phyloP scores from a whole-genome alignment of 1,140 invertebrate genomes.

The Bilobella aurantiaca region DNA sequence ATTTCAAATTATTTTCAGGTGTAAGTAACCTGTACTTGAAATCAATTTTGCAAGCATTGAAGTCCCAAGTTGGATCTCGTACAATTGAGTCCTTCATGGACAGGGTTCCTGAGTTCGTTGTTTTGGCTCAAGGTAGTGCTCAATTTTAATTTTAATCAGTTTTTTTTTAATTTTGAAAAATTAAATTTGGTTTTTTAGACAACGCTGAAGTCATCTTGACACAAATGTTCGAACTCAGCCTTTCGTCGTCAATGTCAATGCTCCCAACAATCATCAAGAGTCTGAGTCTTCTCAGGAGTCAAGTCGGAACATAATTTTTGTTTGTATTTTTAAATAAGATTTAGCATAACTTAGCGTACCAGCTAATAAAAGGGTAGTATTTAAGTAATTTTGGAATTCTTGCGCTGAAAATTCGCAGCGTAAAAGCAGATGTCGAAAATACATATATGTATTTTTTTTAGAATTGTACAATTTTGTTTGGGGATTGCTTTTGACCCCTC shows the following conservation, averaged over 20 bases:
- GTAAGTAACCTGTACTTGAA: slow-evolving; percentile 51
- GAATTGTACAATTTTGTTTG: no score
- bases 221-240: slow-evolving; percentile 69
- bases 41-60: slow-evolving; percentile 65
- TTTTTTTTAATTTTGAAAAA: neutral
- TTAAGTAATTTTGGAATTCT: no score
- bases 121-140: slow-evolving; percentile 60
- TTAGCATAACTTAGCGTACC: no score
- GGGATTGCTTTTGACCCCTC: no score
- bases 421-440: no score
- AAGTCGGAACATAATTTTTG: slow-evolving; percentile 6
- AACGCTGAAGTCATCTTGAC: slow-evolving; percentile 44
- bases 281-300: slow-evolving; percentile 55
- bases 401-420: no score
- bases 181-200: slow-evolving; percentile 12
- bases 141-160: neutral
- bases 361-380: no score
- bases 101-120: slow-evolving; percentile 66
- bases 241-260: slow-evolving; percentile 66
- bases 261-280: slow-evolving; percentile 65
- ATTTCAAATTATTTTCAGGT: slow-evolving; percentile 39
- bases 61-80: slow-evolving; percentile 58
- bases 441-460: no score
- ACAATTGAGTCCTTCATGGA: slow-evolving; percentile 67
- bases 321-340: no score